Base-by-base conservation (phyloP, 2,113 vertebrate genomes). In the Notothenia rossii region DNA sequence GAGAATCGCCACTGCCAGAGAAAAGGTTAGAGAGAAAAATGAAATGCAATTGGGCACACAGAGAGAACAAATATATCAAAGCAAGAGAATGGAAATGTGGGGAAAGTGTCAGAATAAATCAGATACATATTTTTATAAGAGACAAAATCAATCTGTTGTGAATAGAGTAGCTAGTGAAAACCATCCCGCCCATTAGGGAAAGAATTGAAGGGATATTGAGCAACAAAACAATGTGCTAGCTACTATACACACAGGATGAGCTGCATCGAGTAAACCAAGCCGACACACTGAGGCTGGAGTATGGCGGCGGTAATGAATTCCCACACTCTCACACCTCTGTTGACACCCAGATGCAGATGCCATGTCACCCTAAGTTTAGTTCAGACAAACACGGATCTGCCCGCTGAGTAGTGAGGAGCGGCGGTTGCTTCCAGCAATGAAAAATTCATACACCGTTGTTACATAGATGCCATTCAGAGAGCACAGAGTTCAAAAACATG, bases 381-480 rank as follows among this genome's bases (percentile, higher is more conserved):
- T 86, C 71, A 88, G 86, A 92, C 90, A 85, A 86, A 91, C 82
- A 81, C 68, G 75, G 67, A 88, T 83, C 78, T 81, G 78, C 76
- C 85, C 78, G 14, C 78, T 83, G 65, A 80, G 73, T 63, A 81
- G 77, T 14, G 65, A 62, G 40, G 58, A 69, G 77, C 46, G 7
- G 18, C 11, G 56, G 76, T 84, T 81, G 79, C 89, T 83, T 63
- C 51, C 9, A 1, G 29, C 74, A 93, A 98, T 98, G 96, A 98
- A 97, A 98, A 96, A 98, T 98, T 97, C 96, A 97, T 97, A 82
- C 45, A 12, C 95, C 86, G 94, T 97, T 95, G 96, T 97, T 97
- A 96, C 95, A 96, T 95, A 95, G 95, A 95, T 93, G 96, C 95
- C 96, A 95, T 96, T 96, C 95, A 95, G 96, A 96, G 94, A 96